A percentile compares a stretch with the other conserved stretches of the same genome.
Conservation (phyloP, 2,113 vertebrate genomes). For the Eptesicus fuscus region DNA sequence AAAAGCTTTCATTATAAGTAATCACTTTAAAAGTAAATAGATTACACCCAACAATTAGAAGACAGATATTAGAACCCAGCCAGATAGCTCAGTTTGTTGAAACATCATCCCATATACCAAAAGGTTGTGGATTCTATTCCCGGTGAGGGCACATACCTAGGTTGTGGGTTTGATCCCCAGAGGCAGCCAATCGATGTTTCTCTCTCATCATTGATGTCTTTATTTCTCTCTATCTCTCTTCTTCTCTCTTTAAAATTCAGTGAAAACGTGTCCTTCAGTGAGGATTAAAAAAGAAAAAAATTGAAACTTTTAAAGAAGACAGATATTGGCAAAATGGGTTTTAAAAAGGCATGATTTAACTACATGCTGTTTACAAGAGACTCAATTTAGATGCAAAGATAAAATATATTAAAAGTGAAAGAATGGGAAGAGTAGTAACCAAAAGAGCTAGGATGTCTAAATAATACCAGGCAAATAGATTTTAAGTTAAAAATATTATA, state of each 20-base stretch:
- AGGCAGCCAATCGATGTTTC: neutral
- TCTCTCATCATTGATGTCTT: neutral
- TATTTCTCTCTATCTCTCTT: neutral
- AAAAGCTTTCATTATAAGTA: neutral
- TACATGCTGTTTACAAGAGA: neutral
- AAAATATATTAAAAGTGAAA: neutral
- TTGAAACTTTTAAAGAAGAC: neutral
- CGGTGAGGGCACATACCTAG: no score
- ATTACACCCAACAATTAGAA: conserved; percentile 29
- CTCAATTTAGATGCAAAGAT: neutral
- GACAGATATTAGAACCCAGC: neutral
- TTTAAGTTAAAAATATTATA: conserved; percentile 19
- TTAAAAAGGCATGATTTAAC: neutral
- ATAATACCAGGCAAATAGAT: neutral
- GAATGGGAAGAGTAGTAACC: neutral
- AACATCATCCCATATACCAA: neutral
- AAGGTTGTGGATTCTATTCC: neutral
- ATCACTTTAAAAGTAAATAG: conserved; percentile 24
- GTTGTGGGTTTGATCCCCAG: no score
- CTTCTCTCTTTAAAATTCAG: neutral
- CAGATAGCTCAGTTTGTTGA: neutral
- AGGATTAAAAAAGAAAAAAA: neutral
- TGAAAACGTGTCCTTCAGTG: neutral
- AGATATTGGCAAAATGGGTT: neutral
- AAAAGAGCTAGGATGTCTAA: neutral